Evolutionary conservation across 2,113 vertebrate species (phyloP), one percentile per base, ranked within the genome.

Genomic region (Grammomys dolichurus): DNA sequence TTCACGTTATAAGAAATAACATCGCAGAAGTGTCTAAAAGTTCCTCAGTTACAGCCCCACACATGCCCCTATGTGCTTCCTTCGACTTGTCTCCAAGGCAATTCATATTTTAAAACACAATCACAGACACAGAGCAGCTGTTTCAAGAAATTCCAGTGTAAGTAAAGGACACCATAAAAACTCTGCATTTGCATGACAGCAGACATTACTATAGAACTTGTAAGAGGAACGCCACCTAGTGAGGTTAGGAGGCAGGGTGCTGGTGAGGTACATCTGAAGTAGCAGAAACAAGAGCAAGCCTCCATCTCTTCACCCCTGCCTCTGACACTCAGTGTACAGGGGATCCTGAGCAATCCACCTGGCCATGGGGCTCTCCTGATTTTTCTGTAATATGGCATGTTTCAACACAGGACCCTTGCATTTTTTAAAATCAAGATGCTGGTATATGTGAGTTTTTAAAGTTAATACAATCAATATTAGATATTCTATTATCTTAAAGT

Each of bases 221-320:
- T 84, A 12, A 76, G 93, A 90, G 76, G 48, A 95, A 91, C 90
- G 96, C 95, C 95, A 97, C 95, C 96, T 98, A 96, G 96, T 95
- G 96, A 96, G 82, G 82, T 91, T 89, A 85, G 88, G 85, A 94
- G 81, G 70, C 72, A 58, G 5, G 36, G 0, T 67, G 69, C 33
- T 36, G 22, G 20, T 26, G 36, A 96, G 43, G 24, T 20, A 10
- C 14, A 28, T 20, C 8, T 63, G 54, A 24, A 2, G 3, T 12
- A 17, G 48, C 26, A 33, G 84, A 60, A 72, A 36, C 2, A 26
- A 51, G 7, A 28, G 48, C 56, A 88, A 70, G 86, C 56, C 28
- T 65, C 1, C 24, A 51, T 1, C 1, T 76, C 63, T 78, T 48
- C 33, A 63, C 36, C 67, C 12, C 54, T 60, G 56, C 43, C 73